These are phyloP conservation scores for Lagopus leucura DNA, from an alignment of 2,113 vertebrate genomes.

Conservation along the genomic window DNA sequence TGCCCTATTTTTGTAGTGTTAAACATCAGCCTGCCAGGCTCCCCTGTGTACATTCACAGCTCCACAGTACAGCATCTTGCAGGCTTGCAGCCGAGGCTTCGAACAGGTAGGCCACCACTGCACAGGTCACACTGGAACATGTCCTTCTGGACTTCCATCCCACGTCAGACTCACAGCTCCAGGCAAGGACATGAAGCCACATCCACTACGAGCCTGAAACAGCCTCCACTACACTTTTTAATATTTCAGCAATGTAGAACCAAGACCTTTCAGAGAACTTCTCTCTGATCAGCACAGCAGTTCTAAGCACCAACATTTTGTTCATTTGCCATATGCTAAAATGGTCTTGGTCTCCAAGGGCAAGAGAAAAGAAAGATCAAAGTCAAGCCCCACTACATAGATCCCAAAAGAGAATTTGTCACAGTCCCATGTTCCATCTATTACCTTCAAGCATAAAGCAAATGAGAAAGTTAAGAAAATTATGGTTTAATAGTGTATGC, in stretches of 20 bases:
- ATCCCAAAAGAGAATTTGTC: constrained; percentile 36
- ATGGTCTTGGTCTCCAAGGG: background rate
- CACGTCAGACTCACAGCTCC: background rate
- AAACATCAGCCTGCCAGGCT: background rate
- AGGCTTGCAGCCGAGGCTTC: background rate
- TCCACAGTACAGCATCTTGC: background rate
- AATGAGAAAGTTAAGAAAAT: constrained; percentile 40
- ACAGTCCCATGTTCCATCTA: background rate
- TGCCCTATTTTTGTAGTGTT: background rate
- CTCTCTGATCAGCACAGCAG: background rate
- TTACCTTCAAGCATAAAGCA: constrained; percentile 32
- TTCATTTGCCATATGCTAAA: constrained; percentile 4
- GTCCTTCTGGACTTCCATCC: background rate
- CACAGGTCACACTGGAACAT: background rate
- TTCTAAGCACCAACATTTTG: background rate
- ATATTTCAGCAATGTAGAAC: background rate
- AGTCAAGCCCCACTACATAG: background rate
- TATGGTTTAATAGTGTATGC: constrained; percentile 6
- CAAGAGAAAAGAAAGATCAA: constrained; percentile 44
- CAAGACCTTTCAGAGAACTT: background rate
- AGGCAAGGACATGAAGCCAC: background rate
- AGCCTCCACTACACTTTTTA: background rate
- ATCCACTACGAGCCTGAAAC: background rate
- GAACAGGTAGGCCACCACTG: rapidly evolving
- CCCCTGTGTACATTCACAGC: background rate